phyloP scores from a whole-genome alignment of 2,797 vertebrate genomes.

The Fundulus diaphanus region DNA sequence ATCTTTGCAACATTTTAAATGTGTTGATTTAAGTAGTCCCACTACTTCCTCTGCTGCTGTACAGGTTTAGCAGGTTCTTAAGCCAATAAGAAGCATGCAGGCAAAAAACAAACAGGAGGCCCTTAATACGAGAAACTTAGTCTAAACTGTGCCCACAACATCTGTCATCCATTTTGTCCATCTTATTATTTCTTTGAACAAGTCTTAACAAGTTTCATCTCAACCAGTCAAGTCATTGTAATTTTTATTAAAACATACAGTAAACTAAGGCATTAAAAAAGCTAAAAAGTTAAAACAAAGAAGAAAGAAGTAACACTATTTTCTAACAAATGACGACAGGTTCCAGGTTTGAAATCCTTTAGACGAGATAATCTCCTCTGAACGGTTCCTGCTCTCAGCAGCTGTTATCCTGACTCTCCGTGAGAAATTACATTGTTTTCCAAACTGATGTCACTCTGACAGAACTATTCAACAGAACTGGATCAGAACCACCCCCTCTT shows the following conservation, averaged over 20 bases:
- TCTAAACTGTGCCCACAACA: neutral
- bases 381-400: neutral
- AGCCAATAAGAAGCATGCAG: neutral
- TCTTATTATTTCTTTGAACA: neutral
- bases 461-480: neutral
- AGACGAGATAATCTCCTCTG: neutral
- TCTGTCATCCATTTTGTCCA: neutral
- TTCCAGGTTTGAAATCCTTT: neutral
- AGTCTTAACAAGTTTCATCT: neutral
- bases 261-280: neutral
- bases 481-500: constrained; percentile 26
- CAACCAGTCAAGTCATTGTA: neutral
- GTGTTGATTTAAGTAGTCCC: neutral
- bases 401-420: neutral
- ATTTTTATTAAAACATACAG: no score
- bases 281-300: neutral
- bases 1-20: no score
- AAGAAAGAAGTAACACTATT: neutral
- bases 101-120: neutral
- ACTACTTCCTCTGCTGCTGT: neutral
- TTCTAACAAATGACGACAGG: neutral
- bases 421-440: neutral
- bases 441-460: neutral
- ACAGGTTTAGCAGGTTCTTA: neutral
- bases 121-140: neutral